Evolutionary conservation across 2,113 vertebrate species (phyloP), one percentile per base, ranked within the genome.

Genomic region (Typhlomys cinereus): DNA sequence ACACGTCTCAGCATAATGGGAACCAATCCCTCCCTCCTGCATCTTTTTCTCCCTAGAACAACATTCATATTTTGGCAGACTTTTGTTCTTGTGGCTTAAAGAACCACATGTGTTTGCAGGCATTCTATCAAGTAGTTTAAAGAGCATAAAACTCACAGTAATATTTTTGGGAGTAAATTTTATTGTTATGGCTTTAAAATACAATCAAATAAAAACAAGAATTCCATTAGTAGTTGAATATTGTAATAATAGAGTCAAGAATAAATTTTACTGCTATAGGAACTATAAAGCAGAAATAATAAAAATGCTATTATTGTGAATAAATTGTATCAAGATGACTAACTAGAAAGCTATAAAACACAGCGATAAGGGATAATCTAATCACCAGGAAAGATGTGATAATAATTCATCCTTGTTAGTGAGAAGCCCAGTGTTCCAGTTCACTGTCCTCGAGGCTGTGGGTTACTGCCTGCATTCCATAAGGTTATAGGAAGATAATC

Each of bases 81-180:
- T 50, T 89, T 80, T 70, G 89, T 67, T 85, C 83, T 1, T 67
- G 54, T 75, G 69, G 62, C 67, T 92, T 83, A 76, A 83, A 94
- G 94, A 89, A 86, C 41, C 83, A 84, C 94, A 92, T 92, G 86
- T 90, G 89, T 92, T 93, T 91, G 61, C 12, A 92, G 27, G 94
- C 92, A 91, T 94, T 92, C 91, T 90, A 80, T 94, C 94, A 80
- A 93, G 84, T 74, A 88, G 84, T 95, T 96, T 95, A 94, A 81
- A 96, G 91, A 86, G 83, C 91, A 94, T 96, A 95, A 96, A 94
- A 92, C 92, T 94, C 94, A 61, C 66, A 92, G 91, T 93, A 62
- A 96, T 95, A 92, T 93, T 97, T 96, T 96, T 46, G 71, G 94
- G 50, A 94, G 89, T 95, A 94, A 95, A 96, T 97, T 97, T 97